Evolutionary conservation across 1,140 invertebrate genomes (phyloP), one percentile per base, ranked within the genome.

Genomic region (Belonocnema kinseyi): DNA sequence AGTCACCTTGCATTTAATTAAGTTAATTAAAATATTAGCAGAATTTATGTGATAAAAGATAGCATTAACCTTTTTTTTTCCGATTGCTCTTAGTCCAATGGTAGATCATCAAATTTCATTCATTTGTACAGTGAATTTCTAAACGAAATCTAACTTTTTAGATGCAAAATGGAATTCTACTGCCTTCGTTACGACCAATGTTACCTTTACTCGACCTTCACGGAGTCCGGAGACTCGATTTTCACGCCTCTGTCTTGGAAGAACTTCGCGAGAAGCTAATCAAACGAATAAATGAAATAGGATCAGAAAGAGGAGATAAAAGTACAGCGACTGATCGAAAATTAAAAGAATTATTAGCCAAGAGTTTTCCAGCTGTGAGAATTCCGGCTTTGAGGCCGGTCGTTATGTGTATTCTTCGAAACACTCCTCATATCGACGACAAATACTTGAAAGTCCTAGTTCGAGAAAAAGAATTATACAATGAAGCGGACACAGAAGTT

Each of bases 161-260:
- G 94, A 86, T 97, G 46, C 96, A 98, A 90, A 99, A 99, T 94
- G 97, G 98, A 54, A 98, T 99, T 82, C 90, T 99, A 52, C 90
- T 99, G 52, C 98, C 98, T 1, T 99, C 98, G 0, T 90, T 99
- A 50, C 92, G 97, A 71, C 97, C 98, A 40, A 99, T 99, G 95
- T 90, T 99, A 54, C 98, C 98, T 11, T 92, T 99, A 19, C 92
- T 99, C 7, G 98, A 99, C 91, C 92, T 99, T 7, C 98, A 99
- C 90, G 97, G 97, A 11, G 96, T 99, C 0, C 94, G 96, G 52
- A 92, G 98, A 75, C 90, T 98, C 11, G 98, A 99, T 90, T 99
- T 99, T 90, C 98, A 99, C 89, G 96, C 95, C 50, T 98, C 98
- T 0, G 97, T 99, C 6, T 93, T 99, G 81, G 98, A 99, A 92